These are phyloP conservation scores for Coluber constrictor DNA, from an alignment of 2,797 vertebrate genomes.

Conservation along the genomic window DNA sequence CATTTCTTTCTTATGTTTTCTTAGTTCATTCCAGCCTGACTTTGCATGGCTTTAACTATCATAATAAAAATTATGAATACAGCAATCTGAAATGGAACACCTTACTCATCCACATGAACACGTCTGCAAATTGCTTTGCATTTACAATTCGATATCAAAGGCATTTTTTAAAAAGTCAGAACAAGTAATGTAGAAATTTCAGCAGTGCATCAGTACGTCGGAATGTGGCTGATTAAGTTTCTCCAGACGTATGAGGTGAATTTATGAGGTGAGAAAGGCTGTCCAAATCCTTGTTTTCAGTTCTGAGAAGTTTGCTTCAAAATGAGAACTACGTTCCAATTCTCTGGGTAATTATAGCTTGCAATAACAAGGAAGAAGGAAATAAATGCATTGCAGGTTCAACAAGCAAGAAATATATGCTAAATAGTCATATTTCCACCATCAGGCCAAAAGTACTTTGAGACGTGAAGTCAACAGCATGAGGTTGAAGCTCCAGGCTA, in stretches of 20 bases:
- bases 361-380: background rate
- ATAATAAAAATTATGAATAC: background rate
- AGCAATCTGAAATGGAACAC: background rate
- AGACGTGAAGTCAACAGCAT: background rate
- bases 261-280: background rate
- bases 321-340: background rate
- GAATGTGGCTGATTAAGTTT: background rate
- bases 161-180: background rate
- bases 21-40: background rate
- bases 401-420: background rate
- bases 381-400: background rate
- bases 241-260: background rate
- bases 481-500: background rate
- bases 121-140: background rate
- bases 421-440: slow-evolving; percentile 3
- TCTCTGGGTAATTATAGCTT: background rate
- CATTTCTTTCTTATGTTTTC: background rate
- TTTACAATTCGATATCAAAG: too few species aligned
- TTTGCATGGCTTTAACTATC: background rate
- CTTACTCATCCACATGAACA: background rate
- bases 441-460: background rate
- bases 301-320: background rate
- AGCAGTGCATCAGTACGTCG: too few species aligned
- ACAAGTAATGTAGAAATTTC: background rate
- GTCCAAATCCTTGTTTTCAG: background rate